A percentile compares a stretch with the other conserved stretches of the same genome.
phyloP scores from a whole-genome alignment of 2,797 vertebrate species.

The Mormyrops attenuatus region DNA sequence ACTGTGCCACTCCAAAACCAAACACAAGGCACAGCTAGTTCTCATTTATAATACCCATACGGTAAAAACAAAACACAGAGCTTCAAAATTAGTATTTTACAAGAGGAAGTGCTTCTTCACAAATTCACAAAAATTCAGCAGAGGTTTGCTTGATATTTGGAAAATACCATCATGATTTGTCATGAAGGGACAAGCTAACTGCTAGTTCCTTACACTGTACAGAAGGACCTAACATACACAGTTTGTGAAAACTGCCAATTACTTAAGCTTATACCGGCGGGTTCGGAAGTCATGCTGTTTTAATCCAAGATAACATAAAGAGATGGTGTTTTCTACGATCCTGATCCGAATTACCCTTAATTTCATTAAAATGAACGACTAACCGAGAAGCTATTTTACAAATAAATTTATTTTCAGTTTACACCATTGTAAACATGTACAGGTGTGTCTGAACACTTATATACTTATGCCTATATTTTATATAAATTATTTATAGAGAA shows the following conservation, averaged over 20 bases:
- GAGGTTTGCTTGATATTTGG: background rate
- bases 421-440: slow-evolving; percentile 19
- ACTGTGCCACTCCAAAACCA: background rate
- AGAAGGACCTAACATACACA: background rate
- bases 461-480: slow-evolving; percentile 17
- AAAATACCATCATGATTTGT: slow-evolving; percentile 1
- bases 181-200: background rate
- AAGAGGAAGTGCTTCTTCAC: slow-evolving; percentile 4
- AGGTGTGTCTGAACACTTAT: slow-evolving; percentile 12
- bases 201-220: background rate
- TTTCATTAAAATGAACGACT: background rate
- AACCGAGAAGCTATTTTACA: slow-evolving; percentile 20
- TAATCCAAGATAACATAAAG: background rate
- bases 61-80: background rate
- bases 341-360: slow-evolving; percentile 1
- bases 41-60: background rate
- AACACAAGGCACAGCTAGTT: slow-evolving; percentile 7
- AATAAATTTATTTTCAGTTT: background rate
- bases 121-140: background rate
- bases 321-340: background rate
- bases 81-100: slow-evolving; percentile 8
- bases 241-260: background rate
- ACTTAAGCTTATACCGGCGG: background rate
- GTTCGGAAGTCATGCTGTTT: background rate
- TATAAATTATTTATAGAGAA: slow-evolving; percentile 20